Base-by-base conservation (phyloP, 2,888 invertebrate genomes). In the Zaprionus obscuricornis region DNA sequence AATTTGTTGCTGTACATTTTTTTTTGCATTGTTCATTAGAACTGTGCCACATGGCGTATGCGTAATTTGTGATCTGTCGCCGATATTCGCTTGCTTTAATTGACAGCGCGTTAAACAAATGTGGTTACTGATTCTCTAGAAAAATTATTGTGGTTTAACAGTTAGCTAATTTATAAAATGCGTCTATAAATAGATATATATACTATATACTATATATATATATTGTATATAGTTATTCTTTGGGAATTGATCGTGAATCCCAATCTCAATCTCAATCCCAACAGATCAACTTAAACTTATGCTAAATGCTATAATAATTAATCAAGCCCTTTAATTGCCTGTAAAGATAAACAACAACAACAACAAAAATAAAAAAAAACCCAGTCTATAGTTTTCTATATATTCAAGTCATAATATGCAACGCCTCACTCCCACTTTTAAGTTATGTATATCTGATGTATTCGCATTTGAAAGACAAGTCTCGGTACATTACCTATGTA, bases 261-360 rank as follows among this genome's bases (percentile, higher is more conserved):
- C 68, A 71, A 16, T n/a, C n/a, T n/a, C 31, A 10, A 11, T 22
- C 13, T 6, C 5, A 8, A 16, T 18, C 55, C n/a, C n/a, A n/a
- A n/a, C n/a, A n/a, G n/a, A n/a, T n/a, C n/a, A n/a, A n/a, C n/a
- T n/a, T n/a, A n/a, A n/a, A 4, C 7, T 7, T 36, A 26, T 49
- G 67, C 47, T 58, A 71, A 68, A 45, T 56, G 60, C 39, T 65
- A 62, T 56, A 57, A 52, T 69, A 66, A 64, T 66, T 62, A 63
- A 84, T 76, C 84, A 57, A n/a, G 45, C 13, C 40, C 11, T 3
- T 54, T 69, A 77, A 84, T 76, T 77, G 70, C 6, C 11, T 69
- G 70, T 70, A n/a, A n/a, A n/a, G n/a, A n/a, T n/a, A n/a, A n/a
- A n/a, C n/a, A n/a, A n/a, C n/a, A n/a, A n/a, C n/a, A n/a, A n/a